Evolutionary conservation across 2,888 invertebrate genomes (phyloP).

Genomic region (Homarus gammarus): DNA sequence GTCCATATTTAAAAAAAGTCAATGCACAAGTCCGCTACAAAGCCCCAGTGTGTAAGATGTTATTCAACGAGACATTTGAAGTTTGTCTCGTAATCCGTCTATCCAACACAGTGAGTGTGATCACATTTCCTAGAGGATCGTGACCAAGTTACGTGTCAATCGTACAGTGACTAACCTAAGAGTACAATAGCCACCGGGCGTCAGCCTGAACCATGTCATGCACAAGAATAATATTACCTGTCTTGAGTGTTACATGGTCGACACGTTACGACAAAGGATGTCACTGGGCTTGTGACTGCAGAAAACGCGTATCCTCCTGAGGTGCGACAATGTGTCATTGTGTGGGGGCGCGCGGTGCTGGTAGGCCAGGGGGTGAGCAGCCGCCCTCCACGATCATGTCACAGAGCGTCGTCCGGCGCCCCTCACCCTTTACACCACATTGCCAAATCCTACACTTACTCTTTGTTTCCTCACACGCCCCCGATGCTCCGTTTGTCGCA

Average conservation of each 20-base stretch:
- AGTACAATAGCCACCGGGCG: background rate
- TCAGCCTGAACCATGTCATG: slow-evolving; percentile 20
- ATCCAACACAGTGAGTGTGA: background rate
- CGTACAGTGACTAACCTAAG: background rate
- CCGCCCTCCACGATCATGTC: slow-evolving; percentile 1
- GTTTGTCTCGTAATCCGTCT: no score
- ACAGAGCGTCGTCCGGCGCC: background rate
- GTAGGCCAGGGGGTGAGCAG: slow-evolving; percentile 3
- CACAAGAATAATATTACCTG: slow-evolving; percentile 28
- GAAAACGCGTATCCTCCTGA: background rate
- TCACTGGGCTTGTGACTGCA: background rate
- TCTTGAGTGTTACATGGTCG: slow-evolving; percentile 34
- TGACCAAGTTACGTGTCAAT: background rate
- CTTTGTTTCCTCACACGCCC: slow-evolving; percentile 38
- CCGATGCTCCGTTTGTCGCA: slow-evolving; percentile 16
- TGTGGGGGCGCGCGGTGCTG: background rate
- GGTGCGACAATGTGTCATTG: slow-evolving; percentile 42
- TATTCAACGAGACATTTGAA: no score
- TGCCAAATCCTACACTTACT: slow-evolving; percentile 32
- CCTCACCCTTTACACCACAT: slow-evolving; percentile 4
- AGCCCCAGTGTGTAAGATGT: no score
- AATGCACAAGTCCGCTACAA: no score
- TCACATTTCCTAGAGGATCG: background rate
- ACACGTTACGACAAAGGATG: slow-evolving; percentile 29
- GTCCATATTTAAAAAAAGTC: no score